Evolutionary conservation across 2,113 vertebrate genomes (phyloP), one percentile per base, ranked within the genome.

Genomic region (Trachemys scripta): DNA sequence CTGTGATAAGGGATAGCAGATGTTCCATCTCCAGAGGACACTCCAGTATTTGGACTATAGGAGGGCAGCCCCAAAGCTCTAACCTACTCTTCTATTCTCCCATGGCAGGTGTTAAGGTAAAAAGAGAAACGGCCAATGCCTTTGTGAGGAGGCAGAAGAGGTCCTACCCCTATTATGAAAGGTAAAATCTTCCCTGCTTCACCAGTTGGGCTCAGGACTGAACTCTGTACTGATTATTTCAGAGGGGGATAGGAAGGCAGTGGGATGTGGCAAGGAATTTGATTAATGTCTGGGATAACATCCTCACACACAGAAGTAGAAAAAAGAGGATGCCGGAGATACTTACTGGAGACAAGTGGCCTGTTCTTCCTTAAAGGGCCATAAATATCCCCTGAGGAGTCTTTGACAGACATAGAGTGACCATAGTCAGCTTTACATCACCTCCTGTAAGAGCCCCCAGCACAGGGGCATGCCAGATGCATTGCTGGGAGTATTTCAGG

Each of bases 131-230:
- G 79, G 98, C 98, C 51, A 95, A 94, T 72, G 54, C 95, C 82
- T 98, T 98, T 89, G 87, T 98, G 87, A 98, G 96, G 90, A 97
- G 98, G 82, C 95, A 93, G 89, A 97, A 97, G 82, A 97, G 98
- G 47, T 93, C 90, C 65, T 97, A 80, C 47, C 54, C 79, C 49
- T 54, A 90, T 2, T 97, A 95, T 10, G 97, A 98, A 97, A 2
- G 98, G 98, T 98, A 97, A 97, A 16, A 54, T 10, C 25, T 53
- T 83, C 14, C 80, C 42, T 56, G 13, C 19, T 10, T 53, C 56
- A 49, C 1, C 7, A 82, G n/a, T 75, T 6, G 53, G 35, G 17
- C 45, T 82, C 87, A 80, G 53, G 19, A 16, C 20, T 85, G 80
- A 75, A 54, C 42, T 76, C 24, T 49, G 29, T 25, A 75, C 56